These are phyloP conservation scores for Timandra comae DNA, from an alignment of 2,888 invertebrate species.

Conservation along the genomic window DNA sequence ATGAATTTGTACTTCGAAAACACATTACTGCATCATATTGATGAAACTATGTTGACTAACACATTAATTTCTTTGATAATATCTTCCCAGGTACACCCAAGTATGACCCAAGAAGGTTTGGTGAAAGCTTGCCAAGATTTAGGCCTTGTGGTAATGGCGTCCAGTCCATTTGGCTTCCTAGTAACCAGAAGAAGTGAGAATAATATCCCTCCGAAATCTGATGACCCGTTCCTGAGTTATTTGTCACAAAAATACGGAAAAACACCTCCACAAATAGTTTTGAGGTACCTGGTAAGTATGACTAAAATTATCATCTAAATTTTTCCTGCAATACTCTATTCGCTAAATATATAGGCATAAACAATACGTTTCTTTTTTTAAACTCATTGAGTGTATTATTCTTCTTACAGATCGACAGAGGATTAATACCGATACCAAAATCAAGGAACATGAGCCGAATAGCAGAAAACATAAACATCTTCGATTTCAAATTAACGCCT, in stretches of 20 bases:
- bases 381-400: not conserved
- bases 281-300: constrained; percentile 82
- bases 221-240: constrained; percentile 67
- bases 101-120: constrained; percentile 79
- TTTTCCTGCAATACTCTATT: not conserved
- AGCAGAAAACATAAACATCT: constrained; percentile 52
- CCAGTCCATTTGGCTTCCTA: constrained; percentile 80
- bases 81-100: constrained; percentile 78
- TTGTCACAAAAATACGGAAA: constrained; percentile 80
- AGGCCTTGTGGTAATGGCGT: constrained; percentile 79
- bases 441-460: constrained; percentile 41
- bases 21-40: no score
- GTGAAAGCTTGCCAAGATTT: constrained; percentile 77
- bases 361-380: not conserved
- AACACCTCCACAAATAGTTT: constrained; percentile 78
- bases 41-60: no score
- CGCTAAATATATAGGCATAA: not conserved
- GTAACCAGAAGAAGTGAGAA: constrained; percentile 60
- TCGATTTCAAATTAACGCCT: constrained; percentile 48
- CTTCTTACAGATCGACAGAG: constrained; percentile 50
- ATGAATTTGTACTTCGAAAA: no score
- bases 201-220: constrained; percentile 64
- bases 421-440: constrained; percentile 55
- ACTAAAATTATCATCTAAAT: no score
- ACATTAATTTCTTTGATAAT: no score